Percentiles rank a stretch among this genome's conserved stretches.
These are phyloP conservation scores for Zosterops hypoxanthus DNA, from an alignment of 2,113 vertebrate species.

Conservation along the genomic window DNA sequence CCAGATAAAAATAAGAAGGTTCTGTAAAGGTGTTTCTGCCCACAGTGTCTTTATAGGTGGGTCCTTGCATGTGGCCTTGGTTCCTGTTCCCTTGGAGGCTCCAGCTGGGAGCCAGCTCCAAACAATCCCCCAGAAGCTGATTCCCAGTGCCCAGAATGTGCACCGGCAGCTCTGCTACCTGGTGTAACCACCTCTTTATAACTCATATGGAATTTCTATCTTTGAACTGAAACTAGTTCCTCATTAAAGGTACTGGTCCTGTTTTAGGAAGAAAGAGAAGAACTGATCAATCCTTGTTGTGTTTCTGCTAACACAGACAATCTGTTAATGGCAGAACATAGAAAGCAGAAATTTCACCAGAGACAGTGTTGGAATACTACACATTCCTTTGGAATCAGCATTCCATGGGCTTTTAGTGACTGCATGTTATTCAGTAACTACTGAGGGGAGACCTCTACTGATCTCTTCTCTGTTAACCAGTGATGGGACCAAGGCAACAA, in stretches of 20 bases:
- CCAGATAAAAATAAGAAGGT: neutral
- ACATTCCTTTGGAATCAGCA: neutral
- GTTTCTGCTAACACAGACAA: neutral
- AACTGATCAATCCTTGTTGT: neutral
- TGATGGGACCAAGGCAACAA: too few species aligned
- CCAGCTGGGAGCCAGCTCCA: neutral
- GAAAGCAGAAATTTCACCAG: neutral
- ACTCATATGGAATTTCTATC: neutral
- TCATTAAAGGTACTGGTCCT: neutral
- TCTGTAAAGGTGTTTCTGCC: neutral
- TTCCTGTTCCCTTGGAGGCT: neutral
- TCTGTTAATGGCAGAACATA: neutral
- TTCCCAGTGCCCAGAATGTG: neutral
- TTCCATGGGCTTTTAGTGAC: neutral
- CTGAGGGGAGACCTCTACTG: neutral
- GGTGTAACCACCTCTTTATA: neutral
- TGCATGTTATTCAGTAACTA: fast-evolving
- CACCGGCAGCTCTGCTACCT: neutral
- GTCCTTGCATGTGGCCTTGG: neutral
- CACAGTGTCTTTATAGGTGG: fast-evolving
- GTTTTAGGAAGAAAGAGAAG: neutral
- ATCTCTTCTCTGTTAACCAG: neutral
- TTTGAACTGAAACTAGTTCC: neutral
- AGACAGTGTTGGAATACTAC: neutral
- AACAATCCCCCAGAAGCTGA: neutral